Percentiles rank a stretch among this genome's conserved stretches.
phyloP scores from a whole-genome alignment of 2,797 vertebrate genomes.

The Erithacus rubecula region DNA sequence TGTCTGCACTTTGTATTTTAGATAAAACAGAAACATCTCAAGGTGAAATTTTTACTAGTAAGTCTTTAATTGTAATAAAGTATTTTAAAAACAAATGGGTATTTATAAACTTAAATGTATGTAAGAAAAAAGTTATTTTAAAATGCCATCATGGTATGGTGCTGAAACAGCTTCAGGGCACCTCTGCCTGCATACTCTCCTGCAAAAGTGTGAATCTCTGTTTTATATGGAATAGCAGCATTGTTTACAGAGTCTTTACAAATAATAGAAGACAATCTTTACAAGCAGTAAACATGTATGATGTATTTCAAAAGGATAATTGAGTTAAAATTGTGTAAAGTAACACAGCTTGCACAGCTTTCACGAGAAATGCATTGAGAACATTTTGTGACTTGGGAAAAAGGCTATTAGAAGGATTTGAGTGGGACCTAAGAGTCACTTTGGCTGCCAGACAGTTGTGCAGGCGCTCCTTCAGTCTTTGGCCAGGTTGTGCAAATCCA shows the following conservation, averaged over 20 bases:
- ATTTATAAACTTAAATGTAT: neutral
- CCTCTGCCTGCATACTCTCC: neutral
- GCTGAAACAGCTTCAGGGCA: neutral
- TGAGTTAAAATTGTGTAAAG: neutral
- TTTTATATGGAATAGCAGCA: neutral
- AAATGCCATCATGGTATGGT: neutral
- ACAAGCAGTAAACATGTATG: neutral
- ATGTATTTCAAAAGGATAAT: neutral
- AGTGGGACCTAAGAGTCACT: neutral
- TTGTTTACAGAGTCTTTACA: neutral
- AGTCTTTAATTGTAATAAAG: neutral
- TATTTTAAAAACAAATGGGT: neutral
- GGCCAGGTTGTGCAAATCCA: neutral
- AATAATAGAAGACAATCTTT: neutral
- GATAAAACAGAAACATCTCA: neutral
- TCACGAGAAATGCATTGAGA: neutral
- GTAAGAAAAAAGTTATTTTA: neutral
- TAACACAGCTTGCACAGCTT: fast-evolving
- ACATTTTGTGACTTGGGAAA: neutral
- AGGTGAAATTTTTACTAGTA: neutral
- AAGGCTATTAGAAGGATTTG: neutral
- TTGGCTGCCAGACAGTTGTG: neutral
- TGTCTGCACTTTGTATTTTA: neutral
- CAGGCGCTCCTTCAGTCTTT: neutral
- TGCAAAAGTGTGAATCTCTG: neutral